Evolutionary conservation across 2,888 invertebrate genomes (phyloP), one percentile per base, ranked within the genome.

Genomic region (Pyralis farinalis): DNA sequence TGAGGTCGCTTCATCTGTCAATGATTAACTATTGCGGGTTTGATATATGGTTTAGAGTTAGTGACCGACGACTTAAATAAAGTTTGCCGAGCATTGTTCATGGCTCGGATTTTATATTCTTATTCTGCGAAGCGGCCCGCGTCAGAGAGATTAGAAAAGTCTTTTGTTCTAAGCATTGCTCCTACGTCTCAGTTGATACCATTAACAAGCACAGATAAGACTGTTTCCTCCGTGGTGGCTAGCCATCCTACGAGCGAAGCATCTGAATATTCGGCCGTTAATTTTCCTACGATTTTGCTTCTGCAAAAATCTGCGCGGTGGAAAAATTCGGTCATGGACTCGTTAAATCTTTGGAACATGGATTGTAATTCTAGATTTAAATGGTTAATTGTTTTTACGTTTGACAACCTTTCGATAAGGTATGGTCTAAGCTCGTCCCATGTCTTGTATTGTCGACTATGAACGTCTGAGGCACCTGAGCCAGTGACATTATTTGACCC

Each of bases 251-350:
- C 3, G 8, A 62, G 20, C 0, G 54, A 49, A 0, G 11, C 3
- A 16, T 58, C 55, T 0, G 10, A 10, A n/a, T 51, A 36, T 42
- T 62, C 55, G 0, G 49, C 36, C 1, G 39, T 43, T 16, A 58
- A 3, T 47, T 59, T 61, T 44, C 57, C 58, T 9, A 61, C 16
- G 0, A 61, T 51, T 55, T 59, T 59, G n/a, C 44, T 52, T n/a
- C 47, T 32, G 16, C 58, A 55, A 0, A 51, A 9, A 37, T 60
- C 53, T 1, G 60, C 54, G n/a, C 60, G 40, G 7, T 49, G 52
- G 11, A 41, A 59, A 29, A 54, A 63, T 7, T 65, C 53, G 0
- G 51, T 58, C 0, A 63, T 35, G 0, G 43, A 41, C 43, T 65
- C 60, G 0, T 37, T 44, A 0, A 51, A 47, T 40, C 53, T 63